Evolutionary conservation across 2,888 invertebrate species (phyloP).

Genomic region (Orthosia cruda): DNA sequence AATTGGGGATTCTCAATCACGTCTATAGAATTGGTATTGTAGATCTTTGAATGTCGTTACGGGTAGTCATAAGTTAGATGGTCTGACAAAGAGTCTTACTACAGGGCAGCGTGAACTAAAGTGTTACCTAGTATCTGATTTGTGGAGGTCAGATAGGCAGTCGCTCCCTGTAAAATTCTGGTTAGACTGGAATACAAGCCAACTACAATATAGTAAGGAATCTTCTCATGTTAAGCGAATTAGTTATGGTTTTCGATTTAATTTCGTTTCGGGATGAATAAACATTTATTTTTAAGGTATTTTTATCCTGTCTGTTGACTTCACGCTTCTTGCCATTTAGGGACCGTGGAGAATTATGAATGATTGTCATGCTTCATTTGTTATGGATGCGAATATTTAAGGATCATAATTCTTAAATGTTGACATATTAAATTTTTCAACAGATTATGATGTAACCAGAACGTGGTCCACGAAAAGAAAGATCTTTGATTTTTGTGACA

Average conservation of each 20-base stretch:
- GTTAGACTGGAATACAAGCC: not conserved
- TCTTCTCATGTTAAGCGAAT: not conserved
- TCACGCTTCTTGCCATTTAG: slow-evolving; percentile 6
- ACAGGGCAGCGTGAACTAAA: too few relatives aligned
- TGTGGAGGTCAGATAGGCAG: too few relatives aligned
- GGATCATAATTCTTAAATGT: not conserved
- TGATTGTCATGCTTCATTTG: not conserved
- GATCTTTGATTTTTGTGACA: too few relatives aligned
- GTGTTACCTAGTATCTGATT: too few relatives aligned
- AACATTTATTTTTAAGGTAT: not conserved
- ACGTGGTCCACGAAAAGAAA: too few relatives aligned
- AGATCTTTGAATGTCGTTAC: not conserved
- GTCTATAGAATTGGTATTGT: too few relatives aligned
- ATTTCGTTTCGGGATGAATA: not conserved
- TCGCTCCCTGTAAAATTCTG: not conserved
- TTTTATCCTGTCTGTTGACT: not conserved
- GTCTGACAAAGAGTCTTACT: not conserved
- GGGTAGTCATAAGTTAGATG: not conserved
- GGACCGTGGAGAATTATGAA: slow-evolving; percentile 32
- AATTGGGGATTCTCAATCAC: too few relatives aligned
- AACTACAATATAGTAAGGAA: too few relatives aligned
- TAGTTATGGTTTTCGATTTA: not conserved
- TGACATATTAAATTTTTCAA: too few relatives aligned
- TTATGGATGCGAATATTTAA: not conserved
- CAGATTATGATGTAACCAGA: too few relatives aligned